Conservation (phyloP, 2,113 vertebrate genomes). For the Syngnathus floridae region DNA sequence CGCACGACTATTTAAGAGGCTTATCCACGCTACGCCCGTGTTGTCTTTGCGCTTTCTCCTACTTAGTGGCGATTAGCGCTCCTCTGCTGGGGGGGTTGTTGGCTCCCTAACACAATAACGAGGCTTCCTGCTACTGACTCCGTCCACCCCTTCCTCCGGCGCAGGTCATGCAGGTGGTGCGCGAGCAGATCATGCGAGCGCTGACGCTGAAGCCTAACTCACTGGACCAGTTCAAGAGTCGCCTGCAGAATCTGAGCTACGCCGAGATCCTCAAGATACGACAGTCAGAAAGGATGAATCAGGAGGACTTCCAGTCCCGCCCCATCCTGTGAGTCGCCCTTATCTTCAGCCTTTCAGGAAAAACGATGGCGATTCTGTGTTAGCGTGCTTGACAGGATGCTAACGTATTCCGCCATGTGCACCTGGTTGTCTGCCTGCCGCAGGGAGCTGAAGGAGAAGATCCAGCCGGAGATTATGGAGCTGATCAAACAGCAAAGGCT, state of each 20-base stretch:
- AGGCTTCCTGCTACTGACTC: neutral
- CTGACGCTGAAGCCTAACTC: slow-evolving; percentile 98
- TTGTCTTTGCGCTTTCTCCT: neutral
- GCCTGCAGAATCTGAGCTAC: slow-evolving; percentile 98
- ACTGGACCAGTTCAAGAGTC: slow-evolving; percentile 98
- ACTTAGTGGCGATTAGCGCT: slow-evolving; percentile 1
- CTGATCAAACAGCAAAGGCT: slow-evolving; percentile 97
- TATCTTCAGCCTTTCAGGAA: neutral
- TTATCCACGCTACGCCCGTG: neutral
- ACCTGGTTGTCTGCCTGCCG: neutral
- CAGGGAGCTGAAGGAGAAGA: slow-evolving; percentile 98
- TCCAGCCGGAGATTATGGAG: slow-evolving; percentile 98
- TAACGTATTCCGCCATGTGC: slow-evolving; percentile 5
- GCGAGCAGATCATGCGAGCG: slow-evolving; percentile 98
- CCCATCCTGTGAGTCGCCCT: slow-evolving; percentile 86
- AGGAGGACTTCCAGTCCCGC: slow-evolving; percentile 98
- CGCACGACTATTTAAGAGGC: neutral
- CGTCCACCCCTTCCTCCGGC: neutral
- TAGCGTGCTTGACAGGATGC: neutral
- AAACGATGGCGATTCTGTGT: neutral
- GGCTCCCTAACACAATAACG: neutral
- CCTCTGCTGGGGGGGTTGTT: neutral
- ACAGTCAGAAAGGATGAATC: slow-evolving; percentile 99
- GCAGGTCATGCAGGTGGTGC: slow-evolving; percentile 99
- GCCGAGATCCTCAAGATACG: slow-evolving; percentile 99